These are phyloP conservation scores for Actinopyga echinites DNA, from an alignment of 53 echinoderm and acorn worm genomes.

Conservation along the genomic window DNA sequence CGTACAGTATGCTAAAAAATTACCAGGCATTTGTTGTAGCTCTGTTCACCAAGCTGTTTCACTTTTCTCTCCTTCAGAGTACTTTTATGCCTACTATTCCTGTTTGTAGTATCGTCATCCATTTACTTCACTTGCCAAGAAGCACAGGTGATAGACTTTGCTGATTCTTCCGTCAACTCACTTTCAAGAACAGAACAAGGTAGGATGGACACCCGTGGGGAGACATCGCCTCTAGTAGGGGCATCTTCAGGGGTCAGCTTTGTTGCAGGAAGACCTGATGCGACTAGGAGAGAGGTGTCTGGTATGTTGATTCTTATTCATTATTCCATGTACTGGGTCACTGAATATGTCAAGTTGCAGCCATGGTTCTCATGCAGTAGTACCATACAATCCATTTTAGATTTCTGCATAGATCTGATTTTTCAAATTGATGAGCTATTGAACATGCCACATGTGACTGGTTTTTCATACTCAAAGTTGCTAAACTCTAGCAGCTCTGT, in stretches of 20 bases:
- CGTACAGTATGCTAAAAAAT: too few species aligned
- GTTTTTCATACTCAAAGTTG: too few species aligned
- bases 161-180: background rate
- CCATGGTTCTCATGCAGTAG: too few species aligned
- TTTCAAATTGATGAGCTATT: too few species aligned
- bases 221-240: background rate
- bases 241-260: background rate
- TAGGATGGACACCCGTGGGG: background rate
- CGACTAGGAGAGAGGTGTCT: background rate
- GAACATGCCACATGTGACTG: too few species aligned
- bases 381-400: too few species aligned
- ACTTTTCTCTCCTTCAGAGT: background rate
- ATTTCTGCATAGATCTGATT: too few species aligned
- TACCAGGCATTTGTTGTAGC: too few species aligned
- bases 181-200: background rate
- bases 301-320: background rate
- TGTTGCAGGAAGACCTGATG: background rate
- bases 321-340: too few species aligned
- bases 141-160: background rate
- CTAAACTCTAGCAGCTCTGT: too few species aligned
- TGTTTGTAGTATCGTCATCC: conserved; percentile 10
- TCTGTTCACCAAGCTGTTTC: too few species aligned
- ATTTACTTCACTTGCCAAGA: conserved; percentile 36
- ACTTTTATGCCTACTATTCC: conserved; percentile 6
- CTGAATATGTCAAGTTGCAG: too few species aligned